Conservation (phyloP, 2,797 vertebrate genomes). For the Coluber constrictor region DNA sequence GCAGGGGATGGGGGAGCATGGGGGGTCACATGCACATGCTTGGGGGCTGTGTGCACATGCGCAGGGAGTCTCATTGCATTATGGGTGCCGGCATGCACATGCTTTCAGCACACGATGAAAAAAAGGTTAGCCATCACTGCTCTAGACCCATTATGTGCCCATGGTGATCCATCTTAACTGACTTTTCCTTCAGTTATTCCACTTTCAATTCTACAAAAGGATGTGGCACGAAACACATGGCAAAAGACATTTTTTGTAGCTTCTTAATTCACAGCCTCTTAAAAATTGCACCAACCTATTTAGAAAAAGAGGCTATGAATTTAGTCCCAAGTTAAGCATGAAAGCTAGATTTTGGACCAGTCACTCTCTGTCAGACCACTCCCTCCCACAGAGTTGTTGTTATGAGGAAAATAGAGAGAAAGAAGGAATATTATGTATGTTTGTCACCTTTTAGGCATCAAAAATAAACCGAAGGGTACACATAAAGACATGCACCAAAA, state of each 20-base stretch:
- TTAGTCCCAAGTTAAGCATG: neutral
- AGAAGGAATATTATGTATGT: neutral
- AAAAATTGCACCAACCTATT: no score
- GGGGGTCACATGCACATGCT: no score
- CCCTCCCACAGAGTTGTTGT: neutral
- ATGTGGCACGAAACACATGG: neutral
- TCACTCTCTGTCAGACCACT: neutral
- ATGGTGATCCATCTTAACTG: neutral
- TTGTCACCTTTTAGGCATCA: neutral
- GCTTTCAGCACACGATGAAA: no score
- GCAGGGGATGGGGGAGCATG: no score
- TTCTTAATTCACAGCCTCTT: neutral
- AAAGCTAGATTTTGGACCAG: neutral
- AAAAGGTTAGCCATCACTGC: no score
- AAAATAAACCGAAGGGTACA: neutral
- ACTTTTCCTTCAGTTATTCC: neutral
- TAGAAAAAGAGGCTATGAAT: neutral
- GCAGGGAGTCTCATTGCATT: no score
- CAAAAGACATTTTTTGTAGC: neutral
- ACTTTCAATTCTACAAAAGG: neutral
- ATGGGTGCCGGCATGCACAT: no score
- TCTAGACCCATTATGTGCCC: neutral
- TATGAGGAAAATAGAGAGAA: neutral
- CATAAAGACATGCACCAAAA: neutral
- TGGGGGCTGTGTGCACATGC: no score